Base-by-base conservation (phyloP, 2,113 vertebrate genomes). In the Anarhynchus alexandrinus region DNA sequence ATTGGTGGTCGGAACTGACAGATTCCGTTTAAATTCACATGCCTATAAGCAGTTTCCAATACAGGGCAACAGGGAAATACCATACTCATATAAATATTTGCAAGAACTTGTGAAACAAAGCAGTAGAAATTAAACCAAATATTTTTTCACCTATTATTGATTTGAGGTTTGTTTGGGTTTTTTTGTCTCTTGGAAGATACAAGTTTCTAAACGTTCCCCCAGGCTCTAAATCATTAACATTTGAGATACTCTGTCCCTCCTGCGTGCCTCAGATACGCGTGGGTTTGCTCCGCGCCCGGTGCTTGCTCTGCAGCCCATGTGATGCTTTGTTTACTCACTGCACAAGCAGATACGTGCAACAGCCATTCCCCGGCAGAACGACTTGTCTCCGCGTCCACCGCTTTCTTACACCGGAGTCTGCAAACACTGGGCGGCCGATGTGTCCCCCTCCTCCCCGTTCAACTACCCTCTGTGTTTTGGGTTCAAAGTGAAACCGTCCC, bases 401-500 rank as follows among this genome's bases (percentile, higher is more conserved):
- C 54, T 74, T 77, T 61, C 94, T 64, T 38, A 34, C 11, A 19
- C 67, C 2, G 2, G 49, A 58, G 27, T 59, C 92, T 76, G 82
- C 70, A 66, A 62, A 91, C 85, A 40, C 8, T 16, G 76, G 49
- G 85, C 21, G 11, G 52, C 58, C 52, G 27, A 18, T 15, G 83
- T 18, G 81, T 4, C 29, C 95, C 95, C 77, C 90, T 88, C 87
- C 91, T 96, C 91, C 77, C 71, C 4, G 12, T 90, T 90, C 95
- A 86, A 77, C 77, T 54, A 85, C 82, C 40, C 88, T 88, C 86
- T 86, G 83, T 72, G 97, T 97, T 97, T 97, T 97, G 88, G 91
- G 97, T 97, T 98, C 96, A 94, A 97, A 98, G 97, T 78, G 92
- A 96, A 98, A 93, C 95, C 94, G 87, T 95, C 98, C 96, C 97